Evolutionary conservation across 2,888 invertebrate genomes (phyloP).

Genomic region (Allacma fusca): DNA sequence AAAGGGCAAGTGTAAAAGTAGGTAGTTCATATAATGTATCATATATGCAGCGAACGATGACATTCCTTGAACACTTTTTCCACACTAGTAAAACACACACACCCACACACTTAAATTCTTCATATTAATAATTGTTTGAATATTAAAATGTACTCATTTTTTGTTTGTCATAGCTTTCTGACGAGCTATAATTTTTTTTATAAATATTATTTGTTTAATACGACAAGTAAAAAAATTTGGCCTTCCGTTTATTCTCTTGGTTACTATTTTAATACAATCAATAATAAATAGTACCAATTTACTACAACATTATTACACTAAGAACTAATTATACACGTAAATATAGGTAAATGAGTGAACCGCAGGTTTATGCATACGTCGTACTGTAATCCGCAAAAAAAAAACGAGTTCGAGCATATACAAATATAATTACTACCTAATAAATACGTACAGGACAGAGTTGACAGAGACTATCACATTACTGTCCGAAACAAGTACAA

Average conservation of each 20-base stretch:
- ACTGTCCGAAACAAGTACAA: no score
- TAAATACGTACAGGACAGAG: neutral
- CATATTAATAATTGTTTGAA: no score
- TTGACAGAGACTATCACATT: no score
- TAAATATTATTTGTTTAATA: neutral
- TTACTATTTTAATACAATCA: conserved; percentile 22
- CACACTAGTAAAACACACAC: no score
- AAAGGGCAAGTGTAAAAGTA: no score
- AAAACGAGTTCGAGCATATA: neutral
- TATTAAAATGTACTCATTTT: no score
- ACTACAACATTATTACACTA: conserved; percentile 1
- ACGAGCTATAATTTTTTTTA: neutral
- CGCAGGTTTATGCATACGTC: neutral
- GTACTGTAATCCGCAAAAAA: neutral
- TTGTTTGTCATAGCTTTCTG: no score
- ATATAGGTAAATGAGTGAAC: conserved; percentile 4
- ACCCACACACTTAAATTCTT: no score
- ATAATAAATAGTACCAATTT: conserved; percentile 12
- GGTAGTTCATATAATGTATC: no score
- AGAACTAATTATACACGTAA: neutral
- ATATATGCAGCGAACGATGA: no score
- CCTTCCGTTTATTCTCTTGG: conserved; percentile 13
- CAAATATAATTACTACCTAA: conserved; percentile 12
- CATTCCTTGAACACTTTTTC: no score
- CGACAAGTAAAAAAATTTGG: conserved; percentile 25